Evolutionary conservation across 2,888 invertebrate species (phyloP), one percentile per base, ranked within the genome.

Genomic region (Catocala sponsa): DNA sequence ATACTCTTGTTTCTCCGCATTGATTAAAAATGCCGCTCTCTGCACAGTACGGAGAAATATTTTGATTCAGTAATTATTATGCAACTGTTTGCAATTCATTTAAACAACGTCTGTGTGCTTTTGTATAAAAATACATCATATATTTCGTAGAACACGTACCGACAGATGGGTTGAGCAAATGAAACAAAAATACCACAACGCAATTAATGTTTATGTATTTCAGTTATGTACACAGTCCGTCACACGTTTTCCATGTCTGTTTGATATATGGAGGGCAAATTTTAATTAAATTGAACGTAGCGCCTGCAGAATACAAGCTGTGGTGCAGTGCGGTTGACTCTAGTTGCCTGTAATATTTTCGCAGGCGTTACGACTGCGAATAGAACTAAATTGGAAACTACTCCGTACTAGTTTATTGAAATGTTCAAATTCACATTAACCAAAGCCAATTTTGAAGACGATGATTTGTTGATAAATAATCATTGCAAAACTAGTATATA

Each of bases 321-420:
- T 76, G 76, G 58, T 72, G 76, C 76, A 76, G 48, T 72, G 72
- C 76, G 68, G 74, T 32, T 70, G 53, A 57, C 66, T 66, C 63
- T 66, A 44, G 47, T 72, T 76, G 78, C 79, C 57, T 44, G 49
- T 55, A 13, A 60, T 60, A 72, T 76, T 78, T 56, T 56, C 38
- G 47, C 69, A 76, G 78, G 78, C 76, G 76, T 55, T 65, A 12
- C 2, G 43, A 38, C 9, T 54, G 51, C 56, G 52, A 2, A 9
- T 9, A 9, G 5, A 7, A 4, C 35, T 38, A 38, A 7, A 38
- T 6, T 9, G 35, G 35, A 38, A 38, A 38, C 7, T 38, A 38
- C 7, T 5, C 1, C 7, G 35, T 9, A 38, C 9, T 6, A 38
- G 35, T 35, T 35, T 35, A 35, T 6, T 35, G 4, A 7, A 35